Percentiles rank a stretch among this genome's conserved stretches.
phyloP scores from a whole-genome alignment of 2,113 vertebrate species.

The Hemicordylus capensis region DNA sequence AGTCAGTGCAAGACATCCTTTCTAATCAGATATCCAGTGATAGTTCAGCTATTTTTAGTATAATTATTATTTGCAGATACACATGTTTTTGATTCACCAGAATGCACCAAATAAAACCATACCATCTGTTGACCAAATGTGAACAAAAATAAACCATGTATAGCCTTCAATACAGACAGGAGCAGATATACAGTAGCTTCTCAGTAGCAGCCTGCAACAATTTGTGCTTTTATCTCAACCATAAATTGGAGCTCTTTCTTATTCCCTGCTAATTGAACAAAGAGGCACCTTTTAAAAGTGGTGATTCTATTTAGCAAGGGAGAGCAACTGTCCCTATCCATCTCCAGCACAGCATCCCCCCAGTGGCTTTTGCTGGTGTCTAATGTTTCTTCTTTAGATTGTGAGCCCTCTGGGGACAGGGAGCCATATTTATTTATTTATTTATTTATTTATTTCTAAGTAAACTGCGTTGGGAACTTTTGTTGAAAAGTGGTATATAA shows the following conservation, averaged over 20 bases:
- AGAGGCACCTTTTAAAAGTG: no score
- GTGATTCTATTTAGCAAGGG: no score
- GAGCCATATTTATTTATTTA: no score
- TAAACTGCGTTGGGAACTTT: no score
- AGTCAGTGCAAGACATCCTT: conserved; percentile 34
- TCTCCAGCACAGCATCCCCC: no score
- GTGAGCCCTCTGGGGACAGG: no score
- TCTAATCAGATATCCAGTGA: conserved; percentile 62
- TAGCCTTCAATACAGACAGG: conserved; percentile 61
- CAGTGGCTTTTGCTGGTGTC: no score
- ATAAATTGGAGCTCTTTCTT: conserved; percentile 55
- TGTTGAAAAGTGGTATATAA: no score
- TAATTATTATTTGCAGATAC: conserved; percentile 55
- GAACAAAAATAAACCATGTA: conserved; percentile 65
- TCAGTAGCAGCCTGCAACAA: conserved; percentile 45
- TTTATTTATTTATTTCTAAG: no score
- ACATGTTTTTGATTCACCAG: conserved; percentile 48
- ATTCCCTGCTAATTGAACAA: no score
- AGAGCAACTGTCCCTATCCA: no score
- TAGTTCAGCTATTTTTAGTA: conserved; percentile 69
- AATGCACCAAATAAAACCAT: conserved; percentile 47
- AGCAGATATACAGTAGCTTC: conserved; percentile 49
- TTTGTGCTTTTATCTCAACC: conserved; percentile 51
- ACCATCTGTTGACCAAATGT: conserved; percentile 74
- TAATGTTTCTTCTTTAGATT: no score